Evolutionary conservation across 64 coral and sea anemone species (phyloP), one percentile per base, ranked within the genome.

Genomic region (Stichodactyla helianthus): DNA sequence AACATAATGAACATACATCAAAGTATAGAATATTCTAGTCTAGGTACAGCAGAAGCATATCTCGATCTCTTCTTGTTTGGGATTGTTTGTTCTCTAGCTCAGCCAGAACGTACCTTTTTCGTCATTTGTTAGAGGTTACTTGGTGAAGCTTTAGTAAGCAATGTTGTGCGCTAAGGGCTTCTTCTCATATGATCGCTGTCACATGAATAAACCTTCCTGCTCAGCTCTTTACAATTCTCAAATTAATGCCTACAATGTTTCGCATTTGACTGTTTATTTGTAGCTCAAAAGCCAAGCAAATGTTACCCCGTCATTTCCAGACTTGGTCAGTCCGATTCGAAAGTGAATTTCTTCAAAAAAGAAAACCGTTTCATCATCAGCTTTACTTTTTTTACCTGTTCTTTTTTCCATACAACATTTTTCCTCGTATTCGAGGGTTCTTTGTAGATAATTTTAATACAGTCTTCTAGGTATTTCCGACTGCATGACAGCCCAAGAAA

Each of bases 401-500:
- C 64, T 18, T 87, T 51, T 20, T 85, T 71, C 90, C 90, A 91
- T 11, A 82, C 90, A 4, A 91, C 85, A 19, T 79, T 59, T 18
- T 62, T 82, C 64, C 90, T 87, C 79, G 90, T 91, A 19, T 17
- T 13, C 3, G 90, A 91, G 1, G 90, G 90, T 50, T 76, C 86
- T 3, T 57, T 65, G 17, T 50, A 91, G n/a, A 91, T 79, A 52
- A 91, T 91, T 23, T 82, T 91, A 23, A 82, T 77, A 53, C 71
- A 78, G 53, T 82, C 84, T 35, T 68, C 59, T 20, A 91, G 64
- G 60, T 91, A 91, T 79, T 79, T 63, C 17, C 71, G 50, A n/a
- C 50, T 35, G 17, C 85, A 91, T 2, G 77, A 53, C 15, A 91
- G 76, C 5, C 23, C 26, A 51, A 91, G 78, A 54, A 91, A 91